These are phyloP conservation scores for Drosophila kurseongensis DNA, from an alignment of 1,140 invertebrate genomes.

Conservation along the genomic window DNA sequence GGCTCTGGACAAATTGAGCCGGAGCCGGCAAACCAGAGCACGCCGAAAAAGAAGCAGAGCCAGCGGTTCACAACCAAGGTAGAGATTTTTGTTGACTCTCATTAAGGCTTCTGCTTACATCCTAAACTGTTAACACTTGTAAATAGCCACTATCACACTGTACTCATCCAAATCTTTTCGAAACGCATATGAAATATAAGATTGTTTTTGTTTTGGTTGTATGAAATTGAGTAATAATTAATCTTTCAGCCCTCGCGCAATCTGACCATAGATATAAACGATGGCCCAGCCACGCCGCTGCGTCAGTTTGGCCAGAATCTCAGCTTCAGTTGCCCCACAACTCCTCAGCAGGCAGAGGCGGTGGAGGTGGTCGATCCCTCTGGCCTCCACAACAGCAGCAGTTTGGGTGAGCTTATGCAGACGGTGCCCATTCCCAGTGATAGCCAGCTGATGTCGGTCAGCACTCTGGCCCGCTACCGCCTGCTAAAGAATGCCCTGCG, in stretches of 20 bases:
- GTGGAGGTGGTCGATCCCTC: not conserved
- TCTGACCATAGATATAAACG: slow-evolving; percentile 63
- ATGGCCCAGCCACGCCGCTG: slow-evolving; percentile 29
- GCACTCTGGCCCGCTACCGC: slow-evolving; percentile 63
- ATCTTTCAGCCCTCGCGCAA: slow-evolving; percentile 55
- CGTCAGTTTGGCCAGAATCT: slow-evolving; percentile 24
- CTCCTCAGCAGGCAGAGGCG: slow-evolving; percentile 56
- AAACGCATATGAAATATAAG: slow-evolving; percentile 53
- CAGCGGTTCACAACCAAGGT: slow-evolving; percentile 79
- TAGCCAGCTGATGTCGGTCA: slow-evolving; percentile 59
- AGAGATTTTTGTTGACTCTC: slow-evolving; percentile 82
- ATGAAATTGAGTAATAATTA: slow-evolving; percentile 41
- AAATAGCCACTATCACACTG: slow-evolving; percentile 31
- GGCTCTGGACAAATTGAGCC: slow-evolving; percentile 63
- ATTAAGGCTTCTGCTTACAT: slow-evolving; percentile 48
- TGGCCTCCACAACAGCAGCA: slow-evolving; percentile 39
- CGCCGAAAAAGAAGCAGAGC: slow-evolving; percentile 63
- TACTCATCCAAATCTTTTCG: slow-evolving; percentile 18
- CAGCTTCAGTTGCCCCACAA: slow-evolving; percentile 70
- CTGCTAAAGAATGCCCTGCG: slow-evolving; percentile 69
- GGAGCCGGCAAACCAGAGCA: slow-evolving; percentile 69
- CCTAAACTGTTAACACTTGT: slow-evolving; percentile 11
- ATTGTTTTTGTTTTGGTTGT: slow-evolving; percentile 30
- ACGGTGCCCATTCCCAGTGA: slow-evolving; percentile 37
- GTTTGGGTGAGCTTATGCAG: slow-evolving; percentile 42